Conservation (phyloP, 2,888 invertebrate species). For the Saturnia pavonia region DNA sequence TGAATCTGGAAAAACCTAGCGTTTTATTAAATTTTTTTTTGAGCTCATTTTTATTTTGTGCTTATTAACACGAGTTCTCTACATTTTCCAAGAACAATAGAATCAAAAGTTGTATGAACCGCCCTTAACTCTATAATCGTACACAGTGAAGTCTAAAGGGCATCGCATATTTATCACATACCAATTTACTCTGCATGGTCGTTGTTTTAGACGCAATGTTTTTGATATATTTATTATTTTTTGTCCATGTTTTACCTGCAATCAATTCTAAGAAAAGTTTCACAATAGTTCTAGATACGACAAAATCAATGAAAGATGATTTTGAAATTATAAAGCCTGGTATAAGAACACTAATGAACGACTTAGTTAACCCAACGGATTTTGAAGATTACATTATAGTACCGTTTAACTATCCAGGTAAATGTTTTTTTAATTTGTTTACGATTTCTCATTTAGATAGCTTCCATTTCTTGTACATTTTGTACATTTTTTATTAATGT, state of each 20-base stretch:
- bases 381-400: slow-evolving; percentile 41
- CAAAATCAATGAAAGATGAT: slow-evolving; percentile 52
- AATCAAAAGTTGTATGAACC: background rate
- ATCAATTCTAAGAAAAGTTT: slow-evolving; percentile 44
- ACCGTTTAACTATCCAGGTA: slow-evolving; percentile 48
- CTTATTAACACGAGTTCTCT: background rate
- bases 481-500: background rate
- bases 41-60: background rate
- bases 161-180: background rate
- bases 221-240: slow-evolving; percentile 11
- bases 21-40: background rate
- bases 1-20: background rate
- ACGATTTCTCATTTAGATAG: background rate
- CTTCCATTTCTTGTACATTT: background rate
- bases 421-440: slow-evolving; percentile 15
- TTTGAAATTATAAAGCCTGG: slow-evolving; percentile 45
- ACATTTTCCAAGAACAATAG: background rate
- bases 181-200: background rate
- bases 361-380: slow-evolving; percentile 23
- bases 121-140: background rate
- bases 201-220: slow-evolving; percentile 13
- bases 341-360: slow-evolving; percentile 33
- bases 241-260: background rate
- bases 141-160: slow-evolving; percentile 6
- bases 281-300: slow-evolving; percentile 56